phyloP scores from a whole-genome alignment of 2,888 invertebrate species.

The Cryptus armator region DNA sequence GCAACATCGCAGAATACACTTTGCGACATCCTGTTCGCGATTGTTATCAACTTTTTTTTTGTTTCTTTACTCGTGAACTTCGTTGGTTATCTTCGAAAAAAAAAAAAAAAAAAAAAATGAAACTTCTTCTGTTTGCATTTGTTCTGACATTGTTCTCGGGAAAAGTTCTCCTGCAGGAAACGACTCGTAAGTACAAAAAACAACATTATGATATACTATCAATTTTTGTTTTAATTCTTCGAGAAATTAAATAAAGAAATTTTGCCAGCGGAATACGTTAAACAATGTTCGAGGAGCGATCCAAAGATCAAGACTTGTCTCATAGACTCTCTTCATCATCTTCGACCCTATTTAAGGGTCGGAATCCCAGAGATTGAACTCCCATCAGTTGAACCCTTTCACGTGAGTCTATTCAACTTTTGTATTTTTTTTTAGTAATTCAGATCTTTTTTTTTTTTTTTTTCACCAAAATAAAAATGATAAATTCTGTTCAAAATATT shows the following conservation, averaged over 20 bases:
- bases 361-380: constrained; percentile 87
- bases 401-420: constrained; percentile 75
- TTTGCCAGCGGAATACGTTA: constrained; percentile 86
- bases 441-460: not conserved
- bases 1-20: not conserved
- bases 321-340: constrained; percentile 84
- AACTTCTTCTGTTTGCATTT: constrained; percentile 27
- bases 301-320: constrained; percentile 84
- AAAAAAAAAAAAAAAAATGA: constrained; percentile 15
- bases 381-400: constrained; percentile 86
- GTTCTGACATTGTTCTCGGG: constrained; percentile 21
- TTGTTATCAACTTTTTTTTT: not conserved
- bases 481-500: not conserved
- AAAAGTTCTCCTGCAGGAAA: constrained; percentile 48
- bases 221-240: not conserved
- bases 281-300: constrained; percentile 88
- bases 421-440: not conserved
- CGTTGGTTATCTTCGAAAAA: not conserved
- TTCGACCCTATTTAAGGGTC: constrained; percentile 84
- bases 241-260: not conserved
- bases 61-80: not conserved
- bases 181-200: constrained; percentile 68
- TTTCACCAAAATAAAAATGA: not conserved
- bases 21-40: not conserved
- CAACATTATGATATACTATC: not conserved